A percentile compares a stretch with the other conserved stretches of the same genome.
Conservation (phyloP, 2,888 invertebrate species). For the Netelia virgata region DNA sequence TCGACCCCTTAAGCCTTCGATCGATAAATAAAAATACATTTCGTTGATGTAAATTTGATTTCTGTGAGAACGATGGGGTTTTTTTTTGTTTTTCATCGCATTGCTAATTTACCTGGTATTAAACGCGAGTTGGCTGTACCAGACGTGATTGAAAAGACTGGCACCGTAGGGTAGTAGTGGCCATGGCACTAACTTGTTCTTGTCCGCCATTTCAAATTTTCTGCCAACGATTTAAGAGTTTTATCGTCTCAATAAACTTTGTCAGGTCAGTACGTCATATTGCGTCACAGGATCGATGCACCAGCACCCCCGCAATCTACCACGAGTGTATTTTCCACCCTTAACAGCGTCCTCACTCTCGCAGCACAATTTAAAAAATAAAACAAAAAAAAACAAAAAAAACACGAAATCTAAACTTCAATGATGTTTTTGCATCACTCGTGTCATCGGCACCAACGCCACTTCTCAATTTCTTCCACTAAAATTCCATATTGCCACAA, state of each 20-base stretch:
- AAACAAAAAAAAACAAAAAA: not conserved
- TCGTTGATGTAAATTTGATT: not conserved
- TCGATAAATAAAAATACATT: too few species aligned
- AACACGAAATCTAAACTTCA: not conserved
- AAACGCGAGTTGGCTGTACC: conserved; percentile 82
- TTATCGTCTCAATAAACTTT: conserved; percentile 11
- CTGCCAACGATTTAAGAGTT: not conserved
- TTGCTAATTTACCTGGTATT: conserved; percentile 70
- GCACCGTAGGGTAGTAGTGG: conserved; percentile 82
- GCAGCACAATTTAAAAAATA: conserved; percentile 6
- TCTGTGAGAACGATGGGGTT: not conserved
- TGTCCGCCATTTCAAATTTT: conserved; percentile 81
- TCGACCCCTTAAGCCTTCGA: too few species aligned
- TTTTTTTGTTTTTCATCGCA: not conserved
- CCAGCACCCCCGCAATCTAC: conserved; percentile 13
- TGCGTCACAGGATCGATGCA: conserved; percentile 36
- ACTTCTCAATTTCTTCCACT: not conserved
- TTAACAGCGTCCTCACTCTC: not conserved
- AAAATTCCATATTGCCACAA: conserved; percentile 19
- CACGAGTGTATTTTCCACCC: not conserved
- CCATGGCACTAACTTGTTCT: conserved; percentile 83
- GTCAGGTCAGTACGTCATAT: conserved; percentile 52
- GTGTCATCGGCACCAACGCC: not conserved
- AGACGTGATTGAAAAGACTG: conserved; percentile 81
- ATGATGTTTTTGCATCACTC: not conserved